phyloP scores from a whole-genome alignment of 1,140 invertebrate species.

The Lepidurus apus region DNA sequence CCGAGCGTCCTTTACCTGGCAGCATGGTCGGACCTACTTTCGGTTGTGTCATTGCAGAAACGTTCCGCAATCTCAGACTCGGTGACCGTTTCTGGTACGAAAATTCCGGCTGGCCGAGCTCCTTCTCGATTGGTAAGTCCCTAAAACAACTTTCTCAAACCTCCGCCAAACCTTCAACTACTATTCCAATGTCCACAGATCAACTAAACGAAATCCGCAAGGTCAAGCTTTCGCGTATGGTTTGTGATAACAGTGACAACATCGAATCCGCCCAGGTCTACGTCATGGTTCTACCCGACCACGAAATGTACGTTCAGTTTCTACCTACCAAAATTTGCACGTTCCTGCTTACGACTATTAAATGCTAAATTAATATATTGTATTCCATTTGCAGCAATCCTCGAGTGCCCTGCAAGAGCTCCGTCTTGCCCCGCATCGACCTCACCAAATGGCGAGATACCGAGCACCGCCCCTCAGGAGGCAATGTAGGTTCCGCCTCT shows the following conservation, averaged over 20 bases:
- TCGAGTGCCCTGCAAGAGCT: conserved; percentile 78
- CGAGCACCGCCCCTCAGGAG: conserved; percentile 27
- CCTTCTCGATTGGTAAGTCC: conserved; percentile 42
- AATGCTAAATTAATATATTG: not conserved
- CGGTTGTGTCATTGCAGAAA: conserved; percentile 52
- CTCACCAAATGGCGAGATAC: conserved; percentile 65
- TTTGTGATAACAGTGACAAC: conserved; percentile 49
- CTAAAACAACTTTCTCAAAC: not conserved
- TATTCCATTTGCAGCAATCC: conserved; percentile 64
- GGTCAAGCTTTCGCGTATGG: conserved; percentile 44
- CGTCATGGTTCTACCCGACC: conserved; percentile 42
- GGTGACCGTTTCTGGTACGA: conserved; percentile 60
- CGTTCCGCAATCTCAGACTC: conserved; percentile 51
- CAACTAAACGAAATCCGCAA: conserved; percentile 47
- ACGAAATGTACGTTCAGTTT: conserved; percentile 38
- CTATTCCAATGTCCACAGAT: conserved; percentile 38
- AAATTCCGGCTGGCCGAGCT: conserved; percentile 42
- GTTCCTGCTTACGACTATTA: not conserved
- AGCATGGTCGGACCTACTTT: conserved; percentile 53
- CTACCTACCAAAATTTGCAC: conserved; percentile 21
- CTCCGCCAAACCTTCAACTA: not conserved
- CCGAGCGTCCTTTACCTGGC: conserved; percentile 45
- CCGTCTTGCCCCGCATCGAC: conserved; percentile 78
- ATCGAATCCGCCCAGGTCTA: conserved; percentile 43
- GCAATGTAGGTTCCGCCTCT: conserved; percentile 27